Base-by-base conservation (phyloP, 1,140 invertebrate genomes). In the Colletes latitarsis region DNA sequence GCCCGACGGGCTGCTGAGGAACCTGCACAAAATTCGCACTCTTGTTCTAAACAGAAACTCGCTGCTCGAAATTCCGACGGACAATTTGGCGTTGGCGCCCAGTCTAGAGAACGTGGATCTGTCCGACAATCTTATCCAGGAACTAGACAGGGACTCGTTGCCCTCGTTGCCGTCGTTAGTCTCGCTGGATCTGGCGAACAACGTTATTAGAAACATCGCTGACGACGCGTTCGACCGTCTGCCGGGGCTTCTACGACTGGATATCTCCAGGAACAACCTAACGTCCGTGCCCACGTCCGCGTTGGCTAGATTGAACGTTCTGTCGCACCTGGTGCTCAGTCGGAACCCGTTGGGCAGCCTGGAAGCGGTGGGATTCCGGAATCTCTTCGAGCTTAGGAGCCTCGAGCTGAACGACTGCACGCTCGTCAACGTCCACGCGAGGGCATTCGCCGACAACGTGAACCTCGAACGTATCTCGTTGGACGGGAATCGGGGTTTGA, bases 371-470 rank as follows among this genome's bases (percentile, higher is more conserved):
- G 97, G 96, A 82, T 97, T 98, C 89, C 95, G 96, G 88, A 97
- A 96, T 91, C 93, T 98, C 53, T 96, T 97, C 88, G 95, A 97
- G 91, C 94, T 98, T 76, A 95, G 95, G 89, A 95, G 94, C 87
- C 93, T 98, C 82, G 95, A 95, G 88, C 92, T 98, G 88, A 95
- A 96, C 92, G 95, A 91, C 91, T 96, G 91, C 94, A 94, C 89
- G 77, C 94, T 97, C 82, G 91, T 93, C 67, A 93, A 92, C 84
- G 96, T 98, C 75, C 95, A 97, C 93, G 94, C 95, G 12, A 94
- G 96, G 92, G 96, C 96, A 62, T 97, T 97, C 89, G 96, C 96
- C 57, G 97, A 97, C 93, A 97, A 97, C 91, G 96, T 97, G 39
- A 96, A 97, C 89, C 93, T 98, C 70, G 96, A 97, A 89, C 94